phyloP scores from a whole-genome alignment of 2,797 vertebrate genomes.

The Sebastes steindachneri region DNA sequence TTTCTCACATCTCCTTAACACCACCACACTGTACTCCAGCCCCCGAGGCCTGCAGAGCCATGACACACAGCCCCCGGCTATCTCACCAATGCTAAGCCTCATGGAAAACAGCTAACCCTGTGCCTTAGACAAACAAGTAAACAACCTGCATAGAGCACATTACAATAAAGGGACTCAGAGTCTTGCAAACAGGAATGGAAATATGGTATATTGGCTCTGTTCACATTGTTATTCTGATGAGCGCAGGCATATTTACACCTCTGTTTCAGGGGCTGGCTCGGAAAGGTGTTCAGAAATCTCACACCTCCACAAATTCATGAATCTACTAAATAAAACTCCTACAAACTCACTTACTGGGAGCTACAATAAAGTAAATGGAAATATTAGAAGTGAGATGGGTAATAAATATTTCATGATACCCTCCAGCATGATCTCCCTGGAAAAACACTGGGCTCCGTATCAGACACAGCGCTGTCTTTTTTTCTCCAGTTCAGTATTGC shows the following conservation, averaged over 20 bases:
- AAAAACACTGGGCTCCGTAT: conserved; percentile 38
- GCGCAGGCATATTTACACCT: conserved; percentile 61
- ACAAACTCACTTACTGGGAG: conserved; percentile 51
- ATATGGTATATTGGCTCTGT: conserved; percentile 24
- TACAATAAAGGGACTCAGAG: conserved; percentile 19
- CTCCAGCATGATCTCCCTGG: conserved; percentile 46
- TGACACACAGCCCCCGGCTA: conserved; percentile 70
- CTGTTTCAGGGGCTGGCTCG: conserved; percentile 41
- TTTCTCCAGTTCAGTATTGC: conserved; percentile 5
- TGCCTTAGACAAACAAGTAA: conserved; percentile 71
- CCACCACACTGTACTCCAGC: conserved; percentile 63
- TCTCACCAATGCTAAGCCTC: conserved; percentile 73
- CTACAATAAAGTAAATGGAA: conserved; percentile 63
- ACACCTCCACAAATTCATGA: conserved; percentile 58
- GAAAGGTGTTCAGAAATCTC: conserved; percentile 60
- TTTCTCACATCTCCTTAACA: conserved; percentile 77
- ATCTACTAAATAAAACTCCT: conserved; percentile 56
- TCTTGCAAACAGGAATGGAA: conserved; percentile 39
- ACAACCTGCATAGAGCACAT: conserved; percentile 55
- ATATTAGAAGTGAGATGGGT: conserved; percentile 55
- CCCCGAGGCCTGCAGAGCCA: conserved; percentile 50
- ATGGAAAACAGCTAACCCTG: conserved; percentile 55
- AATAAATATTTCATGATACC: conserved; percentile 71
- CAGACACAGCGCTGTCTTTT: conserved; percentile 1
- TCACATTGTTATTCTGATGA: conserved; percentile 68